Evolutionary conservation across 2,888 invertebrate species (phyloP).

Genomic region (Erebia palarica): DNA sequence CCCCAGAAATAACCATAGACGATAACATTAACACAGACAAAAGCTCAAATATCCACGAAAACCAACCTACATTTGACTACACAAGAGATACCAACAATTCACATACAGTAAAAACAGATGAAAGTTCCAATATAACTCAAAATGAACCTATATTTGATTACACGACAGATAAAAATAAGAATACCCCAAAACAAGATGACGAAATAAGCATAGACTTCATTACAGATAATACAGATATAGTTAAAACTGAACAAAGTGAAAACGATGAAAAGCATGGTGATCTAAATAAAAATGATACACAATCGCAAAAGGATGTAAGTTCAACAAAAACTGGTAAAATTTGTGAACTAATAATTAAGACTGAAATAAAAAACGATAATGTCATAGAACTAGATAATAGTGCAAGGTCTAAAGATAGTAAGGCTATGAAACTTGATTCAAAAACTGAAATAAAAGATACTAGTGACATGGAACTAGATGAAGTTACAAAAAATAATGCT

Average conservation of each 20-base stretch:
- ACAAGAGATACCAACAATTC: constrained; percentile 1
- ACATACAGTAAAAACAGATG: neutral
- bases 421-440: neutral
- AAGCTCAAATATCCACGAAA: constrained; percentile 10
- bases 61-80: constrained; percentile 4
- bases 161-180: constrained; percentile 9
- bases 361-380: constrained; percentile 18
- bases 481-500: neutral
- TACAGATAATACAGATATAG: neutral
- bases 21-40: constrained; percentile 6
- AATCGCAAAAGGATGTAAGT: neutral
- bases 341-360: constrained; percentile 19
- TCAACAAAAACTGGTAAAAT: neutral
- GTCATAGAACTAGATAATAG: neutral
- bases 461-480: neutral
- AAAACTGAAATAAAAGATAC: neutral
- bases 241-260: neutral
- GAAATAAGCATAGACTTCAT: neutral
- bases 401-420: neutral
- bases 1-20: constrained; percentile 25
- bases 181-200: constrained; percentile 1
- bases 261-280: neutral
- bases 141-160: neutral
- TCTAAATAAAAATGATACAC: constrained; percentile 8
- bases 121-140: neutral